Base-by-base conservation (phyloP, 2,888 invertebrate genomes). In the Eueremaeus valkanovi region DNA sequence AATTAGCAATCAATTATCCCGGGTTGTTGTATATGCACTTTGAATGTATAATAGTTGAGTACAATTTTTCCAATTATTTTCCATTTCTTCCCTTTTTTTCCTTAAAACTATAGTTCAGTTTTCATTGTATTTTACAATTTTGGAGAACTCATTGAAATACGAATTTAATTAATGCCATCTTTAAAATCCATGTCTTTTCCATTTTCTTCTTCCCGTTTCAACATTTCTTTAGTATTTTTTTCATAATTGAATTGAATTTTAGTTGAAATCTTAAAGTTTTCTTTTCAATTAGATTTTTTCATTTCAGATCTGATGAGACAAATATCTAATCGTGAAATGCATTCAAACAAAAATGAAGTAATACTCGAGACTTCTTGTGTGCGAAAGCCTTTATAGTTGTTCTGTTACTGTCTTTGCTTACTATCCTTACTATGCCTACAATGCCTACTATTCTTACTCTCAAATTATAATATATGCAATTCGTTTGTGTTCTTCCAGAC, bases 391-490 rank as follows among this genome's bases (percentile, higher is more conserved):
- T 40, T 40, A n/a, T n/a, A n/a, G n/a, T n/a, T n/a, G n/a, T n/a
- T n/a, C n/a, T n/a, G n/a, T n/a, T n/a, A n/a, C n/a, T n/a, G n/a
- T n/a, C n/a, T n/a, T n/a, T n/a, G n/a, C n/a, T n/a, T n/a, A n/a
- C n/a, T n/a, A n/a, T n/a, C n/a, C 45, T 45, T 45, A 45, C 9
- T 45, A 18, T 45, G 45, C 18, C 18, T 6, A 21, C 8, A 51
- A 21, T 2, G 51, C 51, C 45, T 13, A 18, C 16, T 61, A 16
- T 61, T 61, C 51, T 51, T 21, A 21, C 51, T 31, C 61, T 61
- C 31, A 61, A 61, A 31, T 61, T 8, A 61, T 61, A 61, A 61
- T 31, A 61, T 61, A 61, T 61, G 61, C 61, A 3, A 33, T 31
- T 1, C 13, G 33, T 61, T 61, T 31, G n/a, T 61, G 21, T 58